phyloP scores from a whole-genome alignment of 2,797 vertebrate species.

The Cossypha dichroa region DNA sequence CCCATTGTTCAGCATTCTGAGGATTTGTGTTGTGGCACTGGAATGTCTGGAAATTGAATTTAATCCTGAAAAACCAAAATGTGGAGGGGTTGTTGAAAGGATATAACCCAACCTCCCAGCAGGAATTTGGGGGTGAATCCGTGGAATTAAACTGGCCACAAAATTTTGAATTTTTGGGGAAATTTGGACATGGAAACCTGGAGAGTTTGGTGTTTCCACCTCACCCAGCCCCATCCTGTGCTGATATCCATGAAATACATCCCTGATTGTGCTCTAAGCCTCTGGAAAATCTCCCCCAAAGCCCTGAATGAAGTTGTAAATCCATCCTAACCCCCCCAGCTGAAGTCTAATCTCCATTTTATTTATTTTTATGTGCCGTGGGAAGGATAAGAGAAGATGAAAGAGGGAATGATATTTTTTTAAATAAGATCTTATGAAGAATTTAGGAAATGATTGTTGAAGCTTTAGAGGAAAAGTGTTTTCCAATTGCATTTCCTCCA shows the following conservation, averaged over 20 bases:
- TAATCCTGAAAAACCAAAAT: background rate
- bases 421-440: background rate
- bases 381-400: background rate
- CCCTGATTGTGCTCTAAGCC: background rate
- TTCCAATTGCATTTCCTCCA: background rate
- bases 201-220: background rate
- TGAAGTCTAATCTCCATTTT: background rate
- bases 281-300: background rate
- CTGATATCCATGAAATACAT: background rate
- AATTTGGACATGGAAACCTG: background rate
- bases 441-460: background rate
- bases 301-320: background rate
- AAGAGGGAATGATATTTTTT: background rate
- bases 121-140: background rate
- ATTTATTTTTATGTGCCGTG: background rate
- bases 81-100: background rate
- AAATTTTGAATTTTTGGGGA: background rate
- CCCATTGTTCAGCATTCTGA: background rate
- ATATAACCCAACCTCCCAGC: background rate
- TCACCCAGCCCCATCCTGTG: fast-evolving
- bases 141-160: background rate
- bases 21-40: background rate
- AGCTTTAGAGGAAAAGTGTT: background rate
- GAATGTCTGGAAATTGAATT: background rate
- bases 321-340: background rate